phyloP scores from a whole-genome alignment of 2,888 invertebrate genomes.

The Aphodius sticticus region DNA sequence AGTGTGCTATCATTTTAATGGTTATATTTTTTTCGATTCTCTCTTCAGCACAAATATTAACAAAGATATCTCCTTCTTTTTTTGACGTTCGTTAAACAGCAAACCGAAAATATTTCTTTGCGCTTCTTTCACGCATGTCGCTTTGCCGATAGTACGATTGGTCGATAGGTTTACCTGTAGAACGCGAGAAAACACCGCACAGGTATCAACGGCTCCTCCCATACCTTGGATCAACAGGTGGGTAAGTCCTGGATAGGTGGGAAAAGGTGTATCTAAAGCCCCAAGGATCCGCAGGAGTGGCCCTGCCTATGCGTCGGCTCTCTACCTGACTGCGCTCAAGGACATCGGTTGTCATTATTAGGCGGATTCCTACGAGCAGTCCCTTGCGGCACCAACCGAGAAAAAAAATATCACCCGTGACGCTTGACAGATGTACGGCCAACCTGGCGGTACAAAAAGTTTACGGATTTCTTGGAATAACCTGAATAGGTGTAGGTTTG shows the following conservation, averaged over 20 bases:
- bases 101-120: background rate
- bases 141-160: slow-evolving; percentile 14
- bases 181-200: slow-evolving; percentile 5
- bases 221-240: slow-evolving; percentile 13
- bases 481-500: background rate
- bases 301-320: background rate
- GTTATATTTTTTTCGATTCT: too few relatives aligned
- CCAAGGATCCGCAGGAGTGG: background rate
- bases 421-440: background rate
- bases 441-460: background rate
- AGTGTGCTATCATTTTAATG: too few relatives aligned
- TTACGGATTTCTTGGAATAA: background rate
- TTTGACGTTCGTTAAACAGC: too few relatives aligned
- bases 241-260: slow-evolving; percentile 11
- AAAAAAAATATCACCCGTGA: background rate
- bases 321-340: background rate
- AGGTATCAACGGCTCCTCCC: slow-evolving; percentile 13
- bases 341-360: background rate
- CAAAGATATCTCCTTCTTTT: too few relatives aligned
- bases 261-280: background rate
- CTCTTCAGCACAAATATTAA: too few relatives aligned
- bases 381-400: background rate
- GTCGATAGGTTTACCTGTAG: slow-evolving; percentile 9
- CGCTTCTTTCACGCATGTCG: slow-evolving; percentile 16
- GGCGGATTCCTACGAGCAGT: background rate